These are phyloP conservation scores for Pseudochirops corinnae DNA, from an alignment of 2,797 vertebrate species.

Conservation along the genomic window DNA sequence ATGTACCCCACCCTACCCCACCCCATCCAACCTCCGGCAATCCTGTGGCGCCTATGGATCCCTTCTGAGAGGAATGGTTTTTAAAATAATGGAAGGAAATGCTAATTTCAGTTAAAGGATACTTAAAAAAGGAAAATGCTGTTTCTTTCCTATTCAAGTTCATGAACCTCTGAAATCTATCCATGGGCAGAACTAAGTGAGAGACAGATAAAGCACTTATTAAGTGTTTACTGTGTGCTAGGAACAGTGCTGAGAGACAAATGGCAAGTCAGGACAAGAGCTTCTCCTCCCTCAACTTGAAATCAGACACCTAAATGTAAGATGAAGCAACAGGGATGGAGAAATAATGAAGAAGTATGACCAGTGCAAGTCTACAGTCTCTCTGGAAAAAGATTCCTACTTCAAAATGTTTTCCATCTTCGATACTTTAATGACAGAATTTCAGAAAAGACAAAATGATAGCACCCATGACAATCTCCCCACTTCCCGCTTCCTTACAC, in stretches of 20 bases:
- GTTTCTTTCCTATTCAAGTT: not conserved
- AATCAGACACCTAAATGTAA: not conserved
- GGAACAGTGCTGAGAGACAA: not conserved
- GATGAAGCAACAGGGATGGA: not conserved
- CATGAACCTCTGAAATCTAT: not conserved
- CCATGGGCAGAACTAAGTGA: not conserved
- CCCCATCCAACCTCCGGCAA: not conserved
- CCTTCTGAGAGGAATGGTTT: not conserved
- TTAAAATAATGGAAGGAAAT: not conserved
- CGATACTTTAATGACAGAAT: not conserved
- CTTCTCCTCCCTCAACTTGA: not conserved
- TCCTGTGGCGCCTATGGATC: not conserved
- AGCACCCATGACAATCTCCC: not conserved
- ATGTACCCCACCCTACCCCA: not conserved
- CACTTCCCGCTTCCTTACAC: not conserved
- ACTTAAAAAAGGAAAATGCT: not conserved
- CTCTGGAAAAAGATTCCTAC: not conserved
- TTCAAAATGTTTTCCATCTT: not conserved
- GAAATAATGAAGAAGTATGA: not conserved
- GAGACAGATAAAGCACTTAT: not conserved
- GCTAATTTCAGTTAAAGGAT: not conserved
- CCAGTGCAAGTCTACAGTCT: not conserved
- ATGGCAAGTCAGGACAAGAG: not conserved
- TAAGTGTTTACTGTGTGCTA: not conserved
- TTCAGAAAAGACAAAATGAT: slow-evolving; percentile 5